phyloP scores from a whole-genome alignment of 1,140 invertebrate species.

The Pseudachorutes palmiensis region DNA sequence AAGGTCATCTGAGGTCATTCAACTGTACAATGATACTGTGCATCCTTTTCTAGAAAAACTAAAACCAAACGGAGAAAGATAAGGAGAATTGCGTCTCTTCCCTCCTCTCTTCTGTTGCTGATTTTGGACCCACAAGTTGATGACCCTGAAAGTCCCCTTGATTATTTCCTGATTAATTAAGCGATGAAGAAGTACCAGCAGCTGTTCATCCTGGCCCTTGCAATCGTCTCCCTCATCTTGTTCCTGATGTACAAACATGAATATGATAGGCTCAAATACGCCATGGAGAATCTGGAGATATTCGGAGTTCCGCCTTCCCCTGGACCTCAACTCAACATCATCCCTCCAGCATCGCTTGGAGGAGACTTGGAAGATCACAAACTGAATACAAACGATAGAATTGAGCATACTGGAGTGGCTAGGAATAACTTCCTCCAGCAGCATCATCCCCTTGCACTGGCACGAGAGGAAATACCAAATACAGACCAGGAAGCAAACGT shows the following conservation, averaged over 20 bases:
- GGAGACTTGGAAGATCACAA: not conserved
- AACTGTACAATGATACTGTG: no score
- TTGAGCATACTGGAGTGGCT: not conserved
- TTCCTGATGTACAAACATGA: slow-evolving; percentile 67
- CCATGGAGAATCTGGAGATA: slow-evolving; percentile 66
- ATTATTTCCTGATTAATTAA: not conserved
- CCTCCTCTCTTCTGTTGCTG: no score
- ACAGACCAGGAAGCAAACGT: not conserved
- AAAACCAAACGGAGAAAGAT: no score
- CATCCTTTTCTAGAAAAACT: no score
- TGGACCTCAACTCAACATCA: not conserved
- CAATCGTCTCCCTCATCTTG: slow-evolving; percentile 56
- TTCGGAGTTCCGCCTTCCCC: slow-evolving; percentile 48
- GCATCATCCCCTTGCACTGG: not conserved
- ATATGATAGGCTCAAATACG: slow-evolving; percentile 62
- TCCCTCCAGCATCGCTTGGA: not conserved
- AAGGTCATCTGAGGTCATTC: no score
- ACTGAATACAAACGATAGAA: not conserved
- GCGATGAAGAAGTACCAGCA: slow-evolving; percentile 68
- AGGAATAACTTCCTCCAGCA: not conserved
- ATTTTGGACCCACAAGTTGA: not conserved
- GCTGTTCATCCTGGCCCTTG: slow-evolving; percentile 55
- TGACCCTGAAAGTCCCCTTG: no score
- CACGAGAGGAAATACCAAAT: not conserved
- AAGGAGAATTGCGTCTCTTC: no score